Conservation (phyloP, 2,113 vertebrate species). For the Psophia crepitans region DNA sequence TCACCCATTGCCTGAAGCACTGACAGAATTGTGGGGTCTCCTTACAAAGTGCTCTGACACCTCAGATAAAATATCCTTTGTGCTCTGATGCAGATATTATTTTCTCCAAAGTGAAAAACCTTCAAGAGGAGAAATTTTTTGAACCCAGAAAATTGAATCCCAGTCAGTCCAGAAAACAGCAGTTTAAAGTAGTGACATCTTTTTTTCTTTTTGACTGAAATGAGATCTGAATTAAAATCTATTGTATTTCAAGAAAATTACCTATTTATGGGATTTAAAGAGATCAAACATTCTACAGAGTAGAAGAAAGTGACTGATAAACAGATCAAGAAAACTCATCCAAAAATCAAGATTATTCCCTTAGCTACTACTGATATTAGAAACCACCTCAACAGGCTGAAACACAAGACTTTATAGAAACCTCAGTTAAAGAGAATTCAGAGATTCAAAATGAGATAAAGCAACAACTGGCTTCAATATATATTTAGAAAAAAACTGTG, state of each 20-base stretch:
- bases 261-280: background rate
- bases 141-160: background rate
- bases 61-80: background rate
- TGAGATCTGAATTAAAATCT: background rate
- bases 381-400: background rate
- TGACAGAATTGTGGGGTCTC: background rate
- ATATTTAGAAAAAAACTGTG: background rate
- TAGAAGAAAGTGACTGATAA: background rate
- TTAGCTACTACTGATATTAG: background rate
- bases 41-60: background rate
- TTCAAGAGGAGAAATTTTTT: background rate
- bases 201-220: background rate
- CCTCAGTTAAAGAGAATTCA: background rate
- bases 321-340: background rate
- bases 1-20: background rate
- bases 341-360: background rate
- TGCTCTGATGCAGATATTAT: background rate
- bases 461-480: background rate
- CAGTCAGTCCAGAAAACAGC: background rate
- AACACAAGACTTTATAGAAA: background rate
- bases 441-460: background rate
- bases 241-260: background rate
- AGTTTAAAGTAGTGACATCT: background rate
- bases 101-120: background rate
- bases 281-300: fast-evolving